Base-by-base conservation (phyloP, 2,888 invertebrate species). In the Drosophila peninsularis region DNA sequence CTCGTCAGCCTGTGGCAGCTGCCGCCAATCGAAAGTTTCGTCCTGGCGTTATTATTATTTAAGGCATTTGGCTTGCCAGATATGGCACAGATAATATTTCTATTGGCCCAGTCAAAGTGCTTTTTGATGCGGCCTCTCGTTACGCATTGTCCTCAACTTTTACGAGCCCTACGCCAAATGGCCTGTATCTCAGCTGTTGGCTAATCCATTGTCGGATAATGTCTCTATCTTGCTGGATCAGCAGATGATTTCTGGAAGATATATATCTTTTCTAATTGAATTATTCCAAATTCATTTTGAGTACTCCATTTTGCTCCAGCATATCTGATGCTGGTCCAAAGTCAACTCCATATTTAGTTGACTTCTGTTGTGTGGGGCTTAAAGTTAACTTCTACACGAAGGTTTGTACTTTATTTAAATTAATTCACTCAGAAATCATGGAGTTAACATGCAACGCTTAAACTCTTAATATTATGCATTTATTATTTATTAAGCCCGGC, bases 1-100 rank as follows among this genome's bases (percentile, higher is more conserved):
- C 62, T 80, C 75, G 71, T 77, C 71, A 82, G 78, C 63, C 57
- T 55, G 73, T 86, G 84, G 84, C 87, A 82, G 82, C 84, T 84
- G 81, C 64, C 81, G 64, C 78, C 73, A 77, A 73, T 77, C 75
- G 78, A 77, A 75, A 75, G 32, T 77, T 75, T 63, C 42, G 42
- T 61, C 62, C 55, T 53, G 37, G 30, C 60, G 19, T 54, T 72
- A 57, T 73, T 70, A 75, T 75, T 75, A 74, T 74, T 73, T 73
- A 69, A 49, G 75, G 42, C 75, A 70, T 69, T 65, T 60, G 34
- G 45, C n/a, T 13, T 39, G 19, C 34, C 27, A 37, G 34, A 49
- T 66, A 39, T 52, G 47, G 30, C 44, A 56, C 49, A 55, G 50
- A 75, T 69, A 69, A 56, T 75, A 58, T 54, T 75, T 54, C 69